Base-by-base conservation (phyloP, 2,113 vertebrate species). In the pig (Sus scrofa) region DNA sequence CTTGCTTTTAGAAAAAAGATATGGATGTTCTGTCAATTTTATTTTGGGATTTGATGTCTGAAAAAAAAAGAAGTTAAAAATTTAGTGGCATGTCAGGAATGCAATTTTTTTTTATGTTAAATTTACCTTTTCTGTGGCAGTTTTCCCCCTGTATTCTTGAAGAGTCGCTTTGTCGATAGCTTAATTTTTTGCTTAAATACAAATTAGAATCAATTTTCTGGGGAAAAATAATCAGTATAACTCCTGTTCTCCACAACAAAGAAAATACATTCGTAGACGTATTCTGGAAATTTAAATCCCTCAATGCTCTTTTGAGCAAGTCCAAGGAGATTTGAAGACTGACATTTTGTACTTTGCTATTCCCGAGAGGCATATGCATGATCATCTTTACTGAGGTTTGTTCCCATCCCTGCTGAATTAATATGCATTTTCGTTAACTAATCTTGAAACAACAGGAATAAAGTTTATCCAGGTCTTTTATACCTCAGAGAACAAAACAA, bases 401-500 rank as follows among this genome's bases (percentile, higher is more conserved):
- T 98, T 98, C 98, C 98, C 52, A 75, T 99, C 98, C 98, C 98
- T 97, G 97, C 97, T 98, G 98, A 98, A 99, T 99, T 99, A 99
- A 98, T 98, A 99, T 98, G 98, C 98, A 99, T 99, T 99, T 98
- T 99, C 94, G 98, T 99, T 98, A 98, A 99, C 98, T 99, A 99
- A 99, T 99, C 99, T 99, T 99, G 98, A 99, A 99, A 99, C 98
- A 99, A 98, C 98, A 99, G 98, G 98, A 99, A 99, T 98, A 98
- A 99, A 99, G 98, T 99, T 99, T 99, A 99, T 98, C 98, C 98
- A 99, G 98, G 98, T 99, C 98, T 99, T 99, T 99, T 99, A 99
- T 99, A 99, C 98, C 98, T 99, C 98, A 99, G 98, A 99, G 98
- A 99, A 99, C 98, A 99, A 99, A 99, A 99, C 98, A 99, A 99